phyloP scores from a whole-genome alignment of 2,113 vertebrate genomes.

The Scolopax mira region DNA sequence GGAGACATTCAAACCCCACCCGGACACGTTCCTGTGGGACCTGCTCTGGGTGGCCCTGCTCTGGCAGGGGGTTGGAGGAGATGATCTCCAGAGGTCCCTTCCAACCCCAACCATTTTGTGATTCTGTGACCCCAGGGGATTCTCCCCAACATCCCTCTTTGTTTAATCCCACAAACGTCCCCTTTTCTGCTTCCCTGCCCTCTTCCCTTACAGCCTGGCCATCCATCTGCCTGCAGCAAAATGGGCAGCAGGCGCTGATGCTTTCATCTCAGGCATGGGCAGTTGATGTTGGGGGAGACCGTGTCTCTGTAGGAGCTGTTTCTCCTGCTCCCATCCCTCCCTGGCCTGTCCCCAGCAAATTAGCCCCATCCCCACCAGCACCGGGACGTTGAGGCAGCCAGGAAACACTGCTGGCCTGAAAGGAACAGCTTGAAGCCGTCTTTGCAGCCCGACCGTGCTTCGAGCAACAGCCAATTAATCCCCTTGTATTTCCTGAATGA shows the following conservation, averaged over 20 bases:
- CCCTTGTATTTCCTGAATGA: conserved; percentile 65
- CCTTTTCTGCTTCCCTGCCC: background rate
- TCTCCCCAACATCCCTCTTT: background rate
- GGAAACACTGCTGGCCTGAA: rapidly evolving
- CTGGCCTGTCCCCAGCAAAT: background rate
- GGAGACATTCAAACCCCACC: too few relatives aligned
- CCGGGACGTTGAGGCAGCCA: rapidly evolving
- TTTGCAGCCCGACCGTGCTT: background rate
- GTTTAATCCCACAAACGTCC: too few relatives aligned
- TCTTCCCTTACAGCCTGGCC: background rate
- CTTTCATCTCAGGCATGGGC: background rate
- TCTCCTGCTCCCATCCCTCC: background rate
- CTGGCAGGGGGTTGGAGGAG: too few relatives aligned
- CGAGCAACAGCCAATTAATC: conserved; percentile 12
- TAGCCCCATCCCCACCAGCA: background rate
- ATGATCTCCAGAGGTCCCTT: too few relatives aligned
- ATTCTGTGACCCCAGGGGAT: background rate
- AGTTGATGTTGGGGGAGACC: rapidly evolving
- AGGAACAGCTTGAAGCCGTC: background rate
- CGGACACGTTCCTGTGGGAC: too few relatives aligned
- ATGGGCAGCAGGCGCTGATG: background rate
- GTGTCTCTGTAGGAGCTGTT: background rate
- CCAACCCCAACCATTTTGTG: too few relatives aligned
- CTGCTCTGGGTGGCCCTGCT: too few relatives aligned
- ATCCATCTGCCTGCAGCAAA: background rate